phyloP scores from a whole-genome alignment of 1,140 invertebrate genomes.

The Eriosoma lanigerum region DNA sequence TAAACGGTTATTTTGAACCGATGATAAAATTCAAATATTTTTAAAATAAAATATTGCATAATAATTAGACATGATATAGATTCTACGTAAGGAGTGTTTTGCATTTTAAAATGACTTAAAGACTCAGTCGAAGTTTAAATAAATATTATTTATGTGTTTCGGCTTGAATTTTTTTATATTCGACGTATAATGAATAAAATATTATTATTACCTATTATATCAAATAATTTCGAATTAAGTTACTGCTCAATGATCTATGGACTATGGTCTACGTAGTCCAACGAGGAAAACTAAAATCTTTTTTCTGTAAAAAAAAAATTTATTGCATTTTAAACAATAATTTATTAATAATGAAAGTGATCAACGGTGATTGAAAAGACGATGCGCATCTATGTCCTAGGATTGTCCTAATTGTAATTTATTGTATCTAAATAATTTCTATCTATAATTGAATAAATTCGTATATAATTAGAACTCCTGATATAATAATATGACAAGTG shows the following conservation, averaged over 20 bases:
- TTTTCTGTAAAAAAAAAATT: conserved; percentile 7
- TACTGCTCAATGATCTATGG: no score
- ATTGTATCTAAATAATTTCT: no score
- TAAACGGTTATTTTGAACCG: not conserved
- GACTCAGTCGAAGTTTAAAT: conserved; percentile 3
- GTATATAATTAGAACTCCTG: no score
- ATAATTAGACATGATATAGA: conserved; percentile 20
- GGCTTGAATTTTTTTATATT: not conserved
- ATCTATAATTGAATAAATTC: no score
- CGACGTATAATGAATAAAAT: not conserved
- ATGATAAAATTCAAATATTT: not conserved
- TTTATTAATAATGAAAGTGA: not conserved
- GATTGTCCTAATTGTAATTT: no score
- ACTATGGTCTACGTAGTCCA: no score
- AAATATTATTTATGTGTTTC: conserved; percentile 22
- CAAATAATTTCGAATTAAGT: not conserved
- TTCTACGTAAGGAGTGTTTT: not conserved
- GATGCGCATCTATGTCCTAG: no score
- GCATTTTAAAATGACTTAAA: conserved; percentile 33
- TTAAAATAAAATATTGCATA: conserved; percentile 2
- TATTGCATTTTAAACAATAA: not conserved
- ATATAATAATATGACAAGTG: no score
- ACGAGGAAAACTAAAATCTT: conserved; percentile 2
- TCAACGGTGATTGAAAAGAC: not conserved
- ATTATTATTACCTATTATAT: not conserved